A percentile compares a stretch with the other conserved stretches of the same genome.
Evolutionary conservation across 2,797 vertebrate genomes (phyloP).

Genomic region (Trematomus bernacchii): DNA sequence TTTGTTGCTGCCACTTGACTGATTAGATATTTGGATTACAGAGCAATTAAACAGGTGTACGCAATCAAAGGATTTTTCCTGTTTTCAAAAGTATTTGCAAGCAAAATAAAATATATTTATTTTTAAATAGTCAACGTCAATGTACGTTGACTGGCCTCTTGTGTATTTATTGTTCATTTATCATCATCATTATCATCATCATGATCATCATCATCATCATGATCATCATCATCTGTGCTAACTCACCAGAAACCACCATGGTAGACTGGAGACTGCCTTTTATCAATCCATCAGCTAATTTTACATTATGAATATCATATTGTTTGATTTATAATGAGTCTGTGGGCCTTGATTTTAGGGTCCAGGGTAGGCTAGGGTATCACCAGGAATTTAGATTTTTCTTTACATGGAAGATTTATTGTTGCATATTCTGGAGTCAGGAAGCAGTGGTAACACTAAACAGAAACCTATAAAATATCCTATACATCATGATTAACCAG

Average conservation of each 20-base stretch:
- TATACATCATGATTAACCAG: slow-evolving; percentile 70
- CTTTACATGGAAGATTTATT: slow-evolving; percentile 60
- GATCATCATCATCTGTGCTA: background rate
- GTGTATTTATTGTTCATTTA: background rate
- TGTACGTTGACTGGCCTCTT: slow-evolving; percentile 13
- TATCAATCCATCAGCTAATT: slow-evolving; percentile 5
- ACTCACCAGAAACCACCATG: slow-evolving; percentile 20
- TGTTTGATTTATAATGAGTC: slow-evolving; percentile 12
- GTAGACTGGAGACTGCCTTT: background rate
- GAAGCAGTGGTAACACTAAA: slow-evolving; percentile 62
- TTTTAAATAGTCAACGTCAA: too few species aligned
- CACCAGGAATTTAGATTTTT: slow-evolving; percentile 1
- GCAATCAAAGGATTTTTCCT: slow-evolving; percentile 28
- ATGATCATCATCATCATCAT: background rate
- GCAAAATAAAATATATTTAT: slow-evolving; percentile 30
- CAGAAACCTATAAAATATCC: slow-evolving; percentile 72
- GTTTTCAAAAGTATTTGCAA: slow-evolving; percentile 28
- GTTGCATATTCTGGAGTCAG: slow-evolving; percentile 51
- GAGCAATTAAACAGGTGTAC: too few species aligned
- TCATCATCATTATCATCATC: too few species aligned
- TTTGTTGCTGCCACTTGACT: too few species aligned
- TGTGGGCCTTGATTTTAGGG: slow-evolving; percentile 13
- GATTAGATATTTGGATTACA: too few species aligned
- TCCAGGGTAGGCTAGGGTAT: slow-evolving; percentile 8
- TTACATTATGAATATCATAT: slow-evolving; percentile 9